phyloP scores from a whole-genome alignment of 1,140 invertebrate species.

The Scylla paramamosain region DNA sequence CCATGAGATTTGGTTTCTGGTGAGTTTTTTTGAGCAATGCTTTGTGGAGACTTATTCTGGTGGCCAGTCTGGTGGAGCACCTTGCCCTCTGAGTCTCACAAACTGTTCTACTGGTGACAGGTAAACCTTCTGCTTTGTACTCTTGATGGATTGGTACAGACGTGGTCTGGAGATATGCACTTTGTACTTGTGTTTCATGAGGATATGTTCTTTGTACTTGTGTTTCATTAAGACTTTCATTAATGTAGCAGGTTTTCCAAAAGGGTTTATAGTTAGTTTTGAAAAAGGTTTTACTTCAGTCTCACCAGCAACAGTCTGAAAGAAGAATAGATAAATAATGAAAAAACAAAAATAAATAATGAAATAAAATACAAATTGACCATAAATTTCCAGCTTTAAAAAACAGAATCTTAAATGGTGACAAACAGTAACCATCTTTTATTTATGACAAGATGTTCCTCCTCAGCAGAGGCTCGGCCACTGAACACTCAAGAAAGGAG shows the following conservation, averaged over 20 bases:
- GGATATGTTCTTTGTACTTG: not conserved
- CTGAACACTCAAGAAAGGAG: no score
- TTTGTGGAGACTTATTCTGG: not conserved
- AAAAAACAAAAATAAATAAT: no score
- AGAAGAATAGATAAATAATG: not conserved
- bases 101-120: not conserved
- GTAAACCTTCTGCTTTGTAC: not conserved
- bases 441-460: no score
- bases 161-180: not conserved
- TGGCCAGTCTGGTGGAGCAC: not conserved
- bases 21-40: not conserved
- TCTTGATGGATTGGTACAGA: not conserved
- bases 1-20: not conserved
- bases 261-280: not conserved
- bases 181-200: no score
- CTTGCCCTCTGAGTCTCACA: not conserved
- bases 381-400: no score
- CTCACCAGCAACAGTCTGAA: not conserved
- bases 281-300: not conserved
- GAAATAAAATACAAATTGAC: not conserved
- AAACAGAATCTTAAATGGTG: no score
- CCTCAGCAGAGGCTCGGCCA: no score
- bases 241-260: not conserved
- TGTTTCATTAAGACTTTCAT: not conserved
- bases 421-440: no score